Base-by-base conservation (phyloP, 1,140 invertebrate species). In the Eriosoma lanigerum region DNA sequence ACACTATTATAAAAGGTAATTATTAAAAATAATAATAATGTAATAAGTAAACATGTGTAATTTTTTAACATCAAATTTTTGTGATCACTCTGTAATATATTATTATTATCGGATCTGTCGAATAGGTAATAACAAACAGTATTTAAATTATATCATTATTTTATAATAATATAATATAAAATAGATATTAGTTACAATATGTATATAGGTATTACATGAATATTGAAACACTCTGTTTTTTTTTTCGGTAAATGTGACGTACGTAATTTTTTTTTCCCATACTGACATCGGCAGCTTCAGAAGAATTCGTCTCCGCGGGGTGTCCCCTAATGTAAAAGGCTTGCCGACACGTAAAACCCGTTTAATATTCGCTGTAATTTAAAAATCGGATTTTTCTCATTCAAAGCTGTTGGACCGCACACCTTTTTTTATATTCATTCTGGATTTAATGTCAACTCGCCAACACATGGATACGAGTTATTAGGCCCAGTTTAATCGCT, bases 281-380 rank as follows among this genome's bases (percentile, higher is more conserved):
- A 58, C 54, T 8, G 54, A 24, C 73, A 58, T 58, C 72, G 72
- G 73, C 73, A 24, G 73, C 56, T 60, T 76, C 73, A 58, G 52
- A 60, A 60, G 73, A 46, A 60, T 38, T 13, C 48, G 54, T 76
- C 73, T 60, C 73, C 32, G 21, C 73, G 73, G 73, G 73, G 73
- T 58, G 73, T 76, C 54, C 32, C 52, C 54, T 26, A 26, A 58
- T 58, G 38, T 76, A 76, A 76, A 76, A 76, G 73, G 73, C 73
- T 76, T 60, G 73, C 73, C 73, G 73, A 76, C 73, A 46, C 54
- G 73, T 60, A 60, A 76, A 76, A 76, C 73, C 32, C 73, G 73
- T 76, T 76, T 76, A 60, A 76, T n/a, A n/a, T 76, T 76, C 73
- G 73, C 73, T 32, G 73, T 76, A 46, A 76, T 76, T 76, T 76